These are phyloP conservation scores for Nycticryphes semicollaris DNA, from an alignment of 2,113 vertebrate genomes.

Conservation along the genomic window DNA sequence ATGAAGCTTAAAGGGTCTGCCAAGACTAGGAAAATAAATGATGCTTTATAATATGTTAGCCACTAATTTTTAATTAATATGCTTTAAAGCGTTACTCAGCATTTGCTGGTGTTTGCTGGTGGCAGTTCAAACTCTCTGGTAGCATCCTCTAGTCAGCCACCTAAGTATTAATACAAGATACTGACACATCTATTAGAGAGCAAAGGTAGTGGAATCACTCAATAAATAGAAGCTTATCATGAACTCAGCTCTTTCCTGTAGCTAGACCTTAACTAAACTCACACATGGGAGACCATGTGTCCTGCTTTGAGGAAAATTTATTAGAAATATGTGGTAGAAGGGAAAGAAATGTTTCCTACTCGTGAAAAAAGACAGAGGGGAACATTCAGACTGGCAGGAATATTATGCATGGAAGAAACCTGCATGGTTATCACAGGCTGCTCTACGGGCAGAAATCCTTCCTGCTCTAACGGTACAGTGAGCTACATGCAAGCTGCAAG, in stretches of 20 bases:
- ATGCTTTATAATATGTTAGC: neutral
- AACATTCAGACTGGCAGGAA: neutral
- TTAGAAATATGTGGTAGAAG: neutral
- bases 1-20: neutral
- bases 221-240: neutral
- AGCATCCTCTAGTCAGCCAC: neutral
- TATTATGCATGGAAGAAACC: accelerated
- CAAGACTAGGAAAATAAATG: neutral
- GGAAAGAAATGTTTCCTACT: neutral
- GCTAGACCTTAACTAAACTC: neutral
- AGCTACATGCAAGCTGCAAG: neutral
- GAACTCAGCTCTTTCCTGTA: neutral
- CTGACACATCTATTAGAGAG: neutral
- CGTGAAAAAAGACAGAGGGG: neutral
- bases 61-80: neutral
- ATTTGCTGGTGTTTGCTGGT: neutral
- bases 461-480: neutral
- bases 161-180: neutral
- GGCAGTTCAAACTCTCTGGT: neutral
- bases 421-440: neutral
- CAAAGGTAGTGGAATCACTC: neutral
- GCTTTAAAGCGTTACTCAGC: neutral
- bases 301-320: neutral
- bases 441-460: neutral
- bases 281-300: neutral